Percentiles rank a stretch among this genome's conserved stretches.
Conservation (phyloP, 2,113 vertebrate genomes). For the Thymallus thymallus region DNA sequence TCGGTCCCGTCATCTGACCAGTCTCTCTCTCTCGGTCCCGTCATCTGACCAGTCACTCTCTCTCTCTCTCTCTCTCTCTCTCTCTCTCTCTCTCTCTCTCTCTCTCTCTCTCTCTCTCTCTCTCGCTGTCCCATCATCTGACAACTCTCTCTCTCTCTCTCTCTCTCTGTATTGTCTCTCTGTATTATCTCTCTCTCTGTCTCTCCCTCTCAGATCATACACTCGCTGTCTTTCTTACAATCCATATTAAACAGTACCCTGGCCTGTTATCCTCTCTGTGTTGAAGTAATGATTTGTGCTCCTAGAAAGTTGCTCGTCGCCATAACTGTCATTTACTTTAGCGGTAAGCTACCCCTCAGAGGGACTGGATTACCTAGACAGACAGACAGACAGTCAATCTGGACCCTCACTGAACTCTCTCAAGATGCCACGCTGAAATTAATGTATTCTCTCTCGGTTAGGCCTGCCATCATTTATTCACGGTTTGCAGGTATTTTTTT, state of each 20-base stretch:
- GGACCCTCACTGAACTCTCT: constrained; percentile 3
- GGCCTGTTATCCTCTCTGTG: not conserved
- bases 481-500: constrained; percentile 19
- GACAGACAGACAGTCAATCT: constrained; percentile 12
- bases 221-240: not conserved
- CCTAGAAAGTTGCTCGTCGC: constrained; percentile 15
- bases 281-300: constrained; percentile 36
- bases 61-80: too few species aligned
- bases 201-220: not conserved
- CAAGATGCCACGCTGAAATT: constrained; percentile 9
- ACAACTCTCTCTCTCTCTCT: not conserved
- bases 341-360: constrained; percentile 36
- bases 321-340: constrained; percentile 37
- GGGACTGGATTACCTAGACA: constrained; percentile 31
- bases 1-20: not conserved
- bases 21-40: too few species aligned
- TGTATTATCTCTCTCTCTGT: not conserved
- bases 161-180: not conserved
- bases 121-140: not conserved
- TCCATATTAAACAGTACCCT: constrained; percentile 1
- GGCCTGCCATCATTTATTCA: constrained; percentile 10
- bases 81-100: too few species aligned
- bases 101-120: too few species aligned
- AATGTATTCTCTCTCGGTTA: constrained; percentile 22
- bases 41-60: too few species aligned